Percentiles rank a stretch among this genome's conserved stretches.
These are phyloP conservation scores for Scaptodrosophila lebanonensis DNA, from an alignment of 1,140 invertebrate genomes.

Conservation along the genomic window DNA sequence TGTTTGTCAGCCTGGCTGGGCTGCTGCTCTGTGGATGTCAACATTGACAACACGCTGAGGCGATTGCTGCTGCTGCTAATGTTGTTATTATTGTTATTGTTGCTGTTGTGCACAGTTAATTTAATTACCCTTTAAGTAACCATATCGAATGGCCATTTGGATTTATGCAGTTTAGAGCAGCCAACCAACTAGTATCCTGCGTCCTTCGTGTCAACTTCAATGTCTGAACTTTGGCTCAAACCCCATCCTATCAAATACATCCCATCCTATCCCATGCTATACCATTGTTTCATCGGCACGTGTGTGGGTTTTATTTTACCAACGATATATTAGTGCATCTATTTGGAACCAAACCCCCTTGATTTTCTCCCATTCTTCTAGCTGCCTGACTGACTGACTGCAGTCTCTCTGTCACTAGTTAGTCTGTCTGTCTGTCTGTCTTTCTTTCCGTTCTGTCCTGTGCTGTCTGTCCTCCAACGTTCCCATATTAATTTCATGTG, in stretches of 20 bases:
- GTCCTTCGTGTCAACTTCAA: not conserved
- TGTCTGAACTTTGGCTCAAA: constrained; percentile 47
- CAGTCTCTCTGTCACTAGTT: too few species aligned
- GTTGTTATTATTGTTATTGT: constrained; percentile 1
- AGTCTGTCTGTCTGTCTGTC: constrained; percentile 22
- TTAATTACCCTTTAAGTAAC: constrained; percentile 77
- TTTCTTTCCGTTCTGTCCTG: not conserved
- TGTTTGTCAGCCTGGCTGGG: constrained; percentile 3
- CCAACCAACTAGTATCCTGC: not conserved
- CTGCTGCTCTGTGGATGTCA: constrained; percentile 34
- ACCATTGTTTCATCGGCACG: constrained; percentile 33
- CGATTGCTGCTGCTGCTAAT: constrained; percentile 24
- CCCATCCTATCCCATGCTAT: not conserved
- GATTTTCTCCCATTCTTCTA: not conserved
- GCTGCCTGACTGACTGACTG: too few species aligned
- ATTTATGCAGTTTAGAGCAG: constrained; percentile 33
- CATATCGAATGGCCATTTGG: constrained; percentile 70
- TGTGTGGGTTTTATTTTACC: constrained; percentile 63
- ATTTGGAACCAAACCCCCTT: constrained; percentile 32
- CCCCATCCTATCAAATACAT: constrained; percentile 24
- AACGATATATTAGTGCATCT: constrained; percentile 62
- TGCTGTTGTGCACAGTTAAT: constrained; percentile 59
- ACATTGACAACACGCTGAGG: constrained; percentile 47
- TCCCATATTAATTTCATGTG: constrained; percentile 34
- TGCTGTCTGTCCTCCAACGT: constrained; percentile 11